Evolutionary conservation across 2,797 vertebrate genomes (phyloP).

Genomic region (Intellagama lesueurii): DNA sequence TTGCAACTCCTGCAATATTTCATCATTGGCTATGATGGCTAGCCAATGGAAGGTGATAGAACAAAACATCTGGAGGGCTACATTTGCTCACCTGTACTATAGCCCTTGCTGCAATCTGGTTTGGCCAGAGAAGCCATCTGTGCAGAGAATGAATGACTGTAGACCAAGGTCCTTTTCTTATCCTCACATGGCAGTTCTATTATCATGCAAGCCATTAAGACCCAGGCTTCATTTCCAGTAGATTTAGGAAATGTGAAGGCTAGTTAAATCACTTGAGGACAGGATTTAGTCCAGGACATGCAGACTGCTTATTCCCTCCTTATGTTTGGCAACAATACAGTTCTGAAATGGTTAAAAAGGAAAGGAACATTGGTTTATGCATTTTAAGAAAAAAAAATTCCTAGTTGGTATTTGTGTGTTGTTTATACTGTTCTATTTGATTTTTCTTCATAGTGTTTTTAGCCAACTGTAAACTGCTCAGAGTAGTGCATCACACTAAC

Average conservation of each 20-base stretch:
- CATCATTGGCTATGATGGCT: no score
- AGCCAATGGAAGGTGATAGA: no score
- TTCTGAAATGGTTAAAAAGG: not conserved
- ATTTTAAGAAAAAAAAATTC: not conserved
- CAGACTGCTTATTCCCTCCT: not conserved
- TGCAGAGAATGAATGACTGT: not conserved
- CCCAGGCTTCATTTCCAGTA: not conserved
- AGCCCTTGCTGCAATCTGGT: not conserved
- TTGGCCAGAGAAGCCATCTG: not conserved
- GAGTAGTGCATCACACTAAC: no score
- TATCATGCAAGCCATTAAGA: not conserved
- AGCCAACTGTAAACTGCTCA: no score
- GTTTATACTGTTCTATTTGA: no score
- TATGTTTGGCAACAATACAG: not conserved
- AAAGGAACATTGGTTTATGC: not conserved
- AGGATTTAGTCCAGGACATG: not conserved
- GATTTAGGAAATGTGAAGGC: not conserved
- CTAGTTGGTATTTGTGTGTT: not conserved
- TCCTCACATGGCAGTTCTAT: not conserved
- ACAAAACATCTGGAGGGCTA: no score
- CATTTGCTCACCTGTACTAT: no score
- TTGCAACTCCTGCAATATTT: no score
- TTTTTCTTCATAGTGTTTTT: no score
- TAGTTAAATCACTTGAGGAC: not conserved
- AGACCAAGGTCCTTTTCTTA: not conserved